These are phyloP conservation scores for Heteropelma amictum DNA, from an alignment of 2,888 invertebrate species.

Conservation along the genomic window DNA sequence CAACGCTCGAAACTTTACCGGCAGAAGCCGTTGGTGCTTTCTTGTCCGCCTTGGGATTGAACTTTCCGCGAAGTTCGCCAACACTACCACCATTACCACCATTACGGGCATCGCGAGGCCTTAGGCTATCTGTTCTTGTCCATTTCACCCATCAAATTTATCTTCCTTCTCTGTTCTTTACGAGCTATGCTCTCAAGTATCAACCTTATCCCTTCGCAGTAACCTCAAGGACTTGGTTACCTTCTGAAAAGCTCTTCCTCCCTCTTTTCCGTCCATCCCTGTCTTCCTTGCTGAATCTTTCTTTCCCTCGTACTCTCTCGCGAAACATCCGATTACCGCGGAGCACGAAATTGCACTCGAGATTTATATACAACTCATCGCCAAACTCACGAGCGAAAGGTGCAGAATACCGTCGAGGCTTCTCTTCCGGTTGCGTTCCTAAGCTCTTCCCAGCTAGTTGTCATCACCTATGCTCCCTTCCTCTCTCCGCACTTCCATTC, in stretches of 20 bases:
- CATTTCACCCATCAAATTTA: conserved; percentile 23
- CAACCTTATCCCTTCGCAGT: conserved; percentile 20
- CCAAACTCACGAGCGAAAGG: conserved; percentile 45
- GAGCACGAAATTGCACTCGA: conserved; percentile 63
- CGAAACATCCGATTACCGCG: conserved; percentile 60
- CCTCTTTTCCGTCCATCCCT: background rate
- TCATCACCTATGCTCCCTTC: background rate
- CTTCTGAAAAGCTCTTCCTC: conserved; percentile 7
- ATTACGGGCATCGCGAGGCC: conserved; percentile 29
- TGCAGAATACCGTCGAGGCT: conserved; percentile 50
- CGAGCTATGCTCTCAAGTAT: conserved; percentile 34
- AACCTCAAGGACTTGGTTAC: conserved; percentile 15
- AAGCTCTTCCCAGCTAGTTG: conserved; percentile 13
- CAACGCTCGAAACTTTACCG: conserved; percentile 52
- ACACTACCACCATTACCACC: conserved; percentile 35
- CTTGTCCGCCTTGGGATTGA: conserved; percentile 51
- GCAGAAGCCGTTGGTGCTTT: conserved; percentile 30
- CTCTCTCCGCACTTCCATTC: background rate
- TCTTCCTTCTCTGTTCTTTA: conserved; percentile 29
- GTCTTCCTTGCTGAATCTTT: background rate
- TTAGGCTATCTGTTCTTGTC: conserved; percentile 37
- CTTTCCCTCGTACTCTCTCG: background rate
- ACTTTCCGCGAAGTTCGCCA: conserved; percentile 51
- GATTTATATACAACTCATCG: conserved; percentile 50
- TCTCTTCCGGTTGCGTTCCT: conserved; percentile 17